Conservation (phyloP, 2,888 invertebrate species). For the Stenurella melanura region DNA sequence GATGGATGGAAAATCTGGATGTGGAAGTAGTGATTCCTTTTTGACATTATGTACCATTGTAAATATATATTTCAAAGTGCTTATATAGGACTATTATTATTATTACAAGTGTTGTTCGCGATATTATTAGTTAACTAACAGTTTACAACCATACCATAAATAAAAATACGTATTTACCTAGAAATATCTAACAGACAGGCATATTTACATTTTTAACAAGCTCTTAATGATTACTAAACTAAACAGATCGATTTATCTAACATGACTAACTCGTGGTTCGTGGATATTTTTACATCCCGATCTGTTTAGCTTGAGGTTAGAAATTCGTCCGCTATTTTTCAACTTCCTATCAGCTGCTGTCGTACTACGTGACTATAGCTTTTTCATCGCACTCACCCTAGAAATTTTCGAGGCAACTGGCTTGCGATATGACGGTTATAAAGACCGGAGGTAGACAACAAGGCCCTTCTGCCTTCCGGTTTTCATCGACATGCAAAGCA, state of each 20-base stretch:
- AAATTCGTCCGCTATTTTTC: constrained; percentile 22
- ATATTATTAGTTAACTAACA: neutral
- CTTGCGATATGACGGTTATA: constrained; percentile 35
- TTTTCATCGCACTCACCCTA: constrained; percentile 28
- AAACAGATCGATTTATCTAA: constrained; percentile 9
- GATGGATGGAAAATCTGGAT: too few relatives aligned
- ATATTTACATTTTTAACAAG: constrained; percentile 7
- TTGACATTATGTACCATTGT: too few relatives aligned
- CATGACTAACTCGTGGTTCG: too few relatives aligned
- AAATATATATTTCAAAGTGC: too few relatives aligned
- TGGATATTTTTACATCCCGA: constrained; percentile 39
- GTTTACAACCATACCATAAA: neutral
- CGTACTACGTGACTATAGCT: constrained; percentile 30
- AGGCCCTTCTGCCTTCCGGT: constrained; percentile 37
- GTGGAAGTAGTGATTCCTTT: too few relatives aligned
- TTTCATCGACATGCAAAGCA: constrained; percentile 10
- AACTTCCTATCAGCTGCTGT: constrained; percentile 49
- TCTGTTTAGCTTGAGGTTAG: constrained; percentile 27
- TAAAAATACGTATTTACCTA: neutral
- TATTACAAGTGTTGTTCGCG: neutral
- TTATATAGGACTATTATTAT: too few relatives aligned
- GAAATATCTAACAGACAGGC: neutral
- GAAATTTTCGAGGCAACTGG: constrained; percentile 21
- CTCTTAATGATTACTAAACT: neutral
- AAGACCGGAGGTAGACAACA: constrained; percentile 28